phyloP scores from a whole-genome alignment of 2,888 invertebrate species.

The Sympetrum striolatum region DNA sequence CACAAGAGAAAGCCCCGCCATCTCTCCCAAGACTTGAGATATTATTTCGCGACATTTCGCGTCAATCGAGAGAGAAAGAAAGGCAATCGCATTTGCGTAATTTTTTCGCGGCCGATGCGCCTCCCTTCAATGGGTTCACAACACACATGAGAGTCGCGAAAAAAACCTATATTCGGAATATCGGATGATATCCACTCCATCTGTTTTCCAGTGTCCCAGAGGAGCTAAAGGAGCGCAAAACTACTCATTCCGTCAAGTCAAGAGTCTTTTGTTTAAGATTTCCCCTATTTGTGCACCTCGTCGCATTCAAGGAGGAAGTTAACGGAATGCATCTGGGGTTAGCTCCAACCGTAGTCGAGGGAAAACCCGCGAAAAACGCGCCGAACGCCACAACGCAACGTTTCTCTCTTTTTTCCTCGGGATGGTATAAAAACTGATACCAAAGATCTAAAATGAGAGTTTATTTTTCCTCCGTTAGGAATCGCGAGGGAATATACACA shows the following conservation, averaged over 20 bases:
- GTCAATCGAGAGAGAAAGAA: neutral
- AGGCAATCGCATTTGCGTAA: neutral
- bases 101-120: neutral
- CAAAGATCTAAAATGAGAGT: neutral
- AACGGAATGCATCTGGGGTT: neutral
- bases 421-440: neutral
- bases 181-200: neutral
- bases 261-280: conserved; percentile 16
- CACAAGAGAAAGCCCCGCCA: neutral
- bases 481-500: neutral
- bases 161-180: neutral
- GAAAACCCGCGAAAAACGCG: neutral
- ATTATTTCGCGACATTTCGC: neutral
- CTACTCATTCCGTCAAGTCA: conserved; percentile 14
- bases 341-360: neutral
- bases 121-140: neutral
- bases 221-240: neutral
- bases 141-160: neutral
- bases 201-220: neutral
- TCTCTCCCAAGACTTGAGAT: neutral
- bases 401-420: neutral
- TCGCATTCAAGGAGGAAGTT: neutral
- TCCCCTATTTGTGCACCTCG: neutral
- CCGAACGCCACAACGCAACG: neutral
- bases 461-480: neutral